Evolutionary conservation across 1,140 invertebrate species (phyloP), one percentile per base, ranked within the genome.

Genomic region (Ostrea denselamellosa): DNA sequence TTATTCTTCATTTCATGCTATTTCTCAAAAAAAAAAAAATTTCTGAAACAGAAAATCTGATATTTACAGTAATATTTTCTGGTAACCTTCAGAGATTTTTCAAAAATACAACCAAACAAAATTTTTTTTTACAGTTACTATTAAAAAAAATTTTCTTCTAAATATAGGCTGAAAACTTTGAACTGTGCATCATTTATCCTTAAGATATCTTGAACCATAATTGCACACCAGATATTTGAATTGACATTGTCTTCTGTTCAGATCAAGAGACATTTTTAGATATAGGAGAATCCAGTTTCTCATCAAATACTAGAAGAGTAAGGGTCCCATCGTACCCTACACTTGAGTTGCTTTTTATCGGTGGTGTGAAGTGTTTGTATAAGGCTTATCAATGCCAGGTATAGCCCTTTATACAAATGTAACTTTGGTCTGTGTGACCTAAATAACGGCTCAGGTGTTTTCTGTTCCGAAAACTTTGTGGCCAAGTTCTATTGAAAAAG

Each of bases 361-460:
- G 28, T 77, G 68, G 68, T 77, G 68, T 77, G 68, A 77, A 77
- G 68, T 77, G 68, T 77, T 77, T 77, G 68, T 77, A 77, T 34
- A 77, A 17, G 68, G 68, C 68, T 77, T 77, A 77, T 77, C 68
- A 77, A 28, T 77, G 12, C 28, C 68, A 77, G 68, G 68, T 77
- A 77, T 77, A 77, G 68, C 68, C 68, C 68, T 77, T 77, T 77
- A 77, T 77, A 77, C 68, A 77, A 77, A 77, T 77, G 68, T 77
- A 77, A 77, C 68, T 77, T 77, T 77, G 68, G 68, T 77, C 68
- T 77, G 25, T 22, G 68, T 77, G 68, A 77, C 68, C 68, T 77
- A 77, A 77, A 77, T 77, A 77, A 17, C 68, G 28, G 12, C 68
- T 77, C 68, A 77, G 68, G 68, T 77, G 68, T 77, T 77, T 25